Conservation (phyloP, 2,113 vertebrate species). For the Ochotona curzoniae region DNA sequence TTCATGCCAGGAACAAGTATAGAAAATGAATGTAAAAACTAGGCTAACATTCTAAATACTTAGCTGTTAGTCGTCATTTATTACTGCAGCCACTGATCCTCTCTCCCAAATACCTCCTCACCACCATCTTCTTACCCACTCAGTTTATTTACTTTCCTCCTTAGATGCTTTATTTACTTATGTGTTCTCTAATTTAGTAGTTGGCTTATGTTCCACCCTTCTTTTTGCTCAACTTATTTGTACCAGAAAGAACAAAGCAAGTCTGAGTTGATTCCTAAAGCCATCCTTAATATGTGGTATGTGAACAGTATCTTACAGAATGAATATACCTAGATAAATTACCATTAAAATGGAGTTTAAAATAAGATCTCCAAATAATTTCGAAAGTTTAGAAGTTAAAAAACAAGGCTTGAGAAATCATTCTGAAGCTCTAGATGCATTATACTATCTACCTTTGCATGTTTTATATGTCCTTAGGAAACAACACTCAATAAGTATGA, state of each 20-base stretch:
- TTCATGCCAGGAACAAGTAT: background rate
- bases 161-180: background rate
- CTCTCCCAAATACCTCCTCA: background rate
- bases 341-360: background rate
- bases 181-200: background rate
- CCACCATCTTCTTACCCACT: background rate
- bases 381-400: background rate
- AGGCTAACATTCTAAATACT: background rate
- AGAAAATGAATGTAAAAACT: background rate
- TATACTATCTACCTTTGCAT: background rate
- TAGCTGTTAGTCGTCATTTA: background rate
- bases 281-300: background rate
- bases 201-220: background rate
- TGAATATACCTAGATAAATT: background rate
- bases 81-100: background rate
- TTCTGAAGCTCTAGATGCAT: background rate
- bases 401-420: background rate
- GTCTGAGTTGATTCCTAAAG: background rate
- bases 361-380: background rate
- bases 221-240: background rate
- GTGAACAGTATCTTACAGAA: background rate
- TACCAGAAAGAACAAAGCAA: background rate
- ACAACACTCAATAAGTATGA: constrained; percentile 10
- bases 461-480: constrained; percentile 49
- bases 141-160: constrained; percentile 10